Evolutionary conservation across 30 jellyfish, hydroid and myxozoan genomes (phyloP).

Genomic region (Calvadosia cruxmelitensis): DNA sequence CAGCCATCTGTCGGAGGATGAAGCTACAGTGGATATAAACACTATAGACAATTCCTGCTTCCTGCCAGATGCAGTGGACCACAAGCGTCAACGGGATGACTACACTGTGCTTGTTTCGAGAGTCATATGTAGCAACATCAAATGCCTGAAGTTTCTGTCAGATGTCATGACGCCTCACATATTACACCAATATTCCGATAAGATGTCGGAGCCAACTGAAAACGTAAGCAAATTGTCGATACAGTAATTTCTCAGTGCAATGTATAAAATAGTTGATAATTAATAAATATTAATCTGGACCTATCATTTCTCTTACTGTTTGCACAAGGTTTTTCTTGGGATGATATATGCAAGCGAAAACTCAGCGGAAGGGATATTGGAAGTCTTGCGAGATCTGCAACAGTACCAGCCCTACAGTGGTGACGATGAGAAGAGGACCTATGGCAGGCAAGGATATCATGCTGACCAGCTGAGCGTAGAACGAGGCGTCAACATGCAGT

Average conservation of each 20-base stretch:
- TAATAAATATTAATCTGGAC: too few species aligned
- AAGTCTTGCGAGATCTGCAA: slow-evolving; percentile 26
- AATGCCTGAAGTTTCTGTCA: slow-evolving; percentile 4
- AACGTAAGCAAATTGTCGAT: too few species aligned
- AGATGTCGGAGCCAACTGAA: slow-evolving; percentile 11
- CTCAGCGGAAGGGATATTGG: slow-evolving; percentile 17
- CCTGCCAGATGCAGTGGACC: slow-evolving; percentile 7
- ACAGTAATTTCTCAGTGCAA: too few species aligned
- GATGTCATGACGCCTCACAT: slow-evolving; percentile 5
- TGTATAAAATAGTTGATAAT: too few species aligned
- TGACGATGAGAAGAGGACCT: slow-evolving; percentile 9
- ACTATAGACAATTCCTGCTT: background rate
- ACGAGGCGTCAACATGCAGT: slow-evolving; percentile 7
- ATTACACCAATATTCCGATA: slow-evolving; percentile 4
- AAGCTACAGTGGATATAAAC: background rate
- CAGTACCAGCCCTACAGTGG: slow-evolving; percentile 31
- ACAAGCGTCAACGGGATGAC: background rate
- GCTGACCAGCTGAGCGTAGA: slow-evolving; percentile 33
- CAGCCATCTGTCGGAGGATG: background rate
- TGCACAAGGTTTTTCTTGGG: slow-evolving; percentile 9
- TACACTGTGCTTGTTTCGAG: slow-evolving; percentile 5
- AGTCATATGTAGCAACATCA: background rate
- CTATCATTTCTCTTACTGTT: background rate
- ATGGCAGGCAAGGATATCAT: slow-evolving; percentile 16
- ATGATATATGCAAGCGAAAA: slow-evolving; percentile 20